Percentiles rank a stretch among this genome's conserved stretches.
Evolutionary conservation across 2,113 vertebrate species (phyloP).

Genomic region (Eidolon helvum): DNA sequence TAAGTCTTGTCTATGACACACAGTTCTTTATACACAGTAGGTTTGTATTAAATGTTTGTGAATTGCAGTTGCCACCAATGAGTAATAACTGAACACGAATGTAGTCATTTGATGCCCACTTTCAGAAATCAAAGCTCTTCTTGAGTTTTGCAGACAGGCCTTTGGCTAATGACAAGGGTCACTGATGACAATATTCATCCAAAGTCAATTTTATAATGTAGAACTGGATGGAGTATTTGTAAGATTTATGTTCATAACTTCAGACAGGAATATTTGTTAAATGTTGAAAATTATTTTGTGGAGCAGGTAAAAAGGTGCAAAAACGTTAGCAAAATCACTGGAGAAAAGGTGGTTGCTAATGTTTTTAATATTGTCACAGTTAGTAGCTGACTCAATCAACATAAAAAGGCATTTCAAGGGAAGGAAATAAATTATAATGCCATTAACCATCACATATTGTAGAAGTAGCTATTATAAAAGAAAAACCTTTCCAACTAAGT

Average conservation of each 20-base stretch:
- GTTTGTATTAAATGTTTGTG: neutral
- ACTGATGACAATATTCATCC: neutral
- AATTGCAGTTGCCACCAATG: neutral
- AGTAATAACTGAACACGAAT: neutral
- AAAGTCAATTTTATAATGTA: neutral
- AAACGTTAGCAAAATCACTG: slow-evolving; percentile 31
- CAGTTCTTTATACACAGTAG: neutral
- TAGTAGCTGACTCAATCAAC: slow-evolving; percentile 39
- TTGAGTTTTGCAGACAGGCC: neutral
- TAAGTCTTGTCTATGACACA: neutral
- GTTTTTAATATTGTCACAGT: slow-evolving; percentile 35
- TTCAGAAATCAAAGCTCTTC: neutral
- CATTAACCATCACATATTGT: slow-evolving; percentile 8
- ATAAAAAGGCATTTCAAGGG: slow-evolving; percentile 47
- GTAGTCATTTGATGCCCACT: neutral
- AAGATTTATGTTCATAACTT: neutral
- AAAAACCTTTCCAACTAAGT: slow-evolving; percentile 53
- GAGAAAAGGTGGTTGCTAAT: neutral
- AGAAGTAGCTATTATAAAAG: slow-evolving; percentile 36
- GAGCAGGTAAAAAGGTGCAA: neutral
- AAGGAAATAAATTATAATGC: slow-evolving; percentile 57
- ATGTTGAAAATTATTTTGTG: neutral
- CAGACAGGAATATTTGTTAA: neutral
- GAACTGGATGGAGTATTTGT: neutral
- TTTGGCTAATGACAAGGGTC: neutral